Conservation (phyloP, 64 coral and sea anemone genomes). For the Porites australiensis region DNA sequence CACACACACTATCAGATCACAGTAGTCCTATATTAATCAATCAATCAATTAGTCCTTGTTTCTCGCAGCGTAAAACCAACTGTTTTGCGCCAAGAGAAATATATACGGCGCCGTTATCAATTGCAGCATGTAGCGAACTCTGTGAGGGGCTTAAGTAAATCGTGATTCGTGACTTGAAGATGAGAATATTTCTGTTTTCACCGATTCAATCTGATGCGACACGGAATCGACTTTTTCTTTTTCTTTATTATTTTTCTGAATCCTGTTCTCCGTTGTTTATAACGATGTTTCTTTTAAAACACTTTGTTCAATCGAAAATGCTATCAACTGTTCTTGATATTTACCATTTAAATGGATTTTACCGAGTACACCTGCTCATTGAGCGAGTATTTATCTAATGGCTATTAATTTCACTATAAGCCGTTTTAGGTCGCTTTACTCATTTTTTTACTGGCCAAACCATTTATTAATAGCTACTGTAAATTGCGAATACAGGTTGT, state of each 20-base stretch:
- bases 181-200: background rate
- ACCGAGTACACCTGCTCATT: conserved; percentile 3
- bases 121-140: background rate
- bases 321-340: background rate
- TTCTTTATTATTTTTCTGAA: background rate
- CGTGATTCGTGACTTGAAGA: background rate
- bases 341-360: conserved; percentile 6
- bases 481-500: too few species aligned
- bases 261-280: too few species aligned
- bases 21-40: background rate
- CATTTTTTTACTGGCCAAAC: background rate
- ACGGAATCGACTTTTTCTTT: too few species aligned
- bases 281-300: background rate
- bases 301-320: background rate
- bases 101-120: too few species aligned
- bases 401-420: conserved; percentile 9
- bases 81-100: background rate
- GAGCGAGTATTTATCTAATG: background rate
- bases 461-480: too few species aligned
- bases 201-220: background rate
- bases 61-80: background rate
- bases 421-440: background rate
- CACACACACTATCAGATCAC: background rate
- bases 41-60: background rate
- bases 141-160: background rate